A percentile compares a stretch with the other conserved stretches of the same genome.
phyloP scores from a whole-genome alignment of 2,113 vertebrate species.

The Ptyas mucosa region DNA sequence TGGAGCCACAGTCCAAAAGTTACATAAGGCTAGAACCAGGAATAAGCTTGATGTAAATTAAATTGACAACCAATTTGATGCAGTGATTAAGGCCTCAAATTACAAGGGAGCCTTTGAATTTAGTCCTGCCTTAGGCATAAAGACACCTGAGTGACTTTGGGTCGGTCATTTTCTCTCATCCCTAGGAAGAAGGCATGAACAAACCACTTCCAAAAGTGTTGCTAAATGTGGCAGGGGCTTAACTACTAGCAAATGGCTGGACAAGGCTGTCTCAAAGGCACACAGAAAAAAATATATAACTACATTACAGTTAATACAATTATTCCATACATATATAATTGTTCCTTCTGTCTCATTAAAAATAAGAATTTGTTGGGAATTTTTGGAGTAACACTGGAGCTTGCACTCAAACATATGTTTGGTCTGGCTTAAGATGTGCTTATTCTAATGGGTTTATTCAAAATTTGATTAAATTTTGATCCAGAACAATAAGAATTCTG shows the following conservation, averaged over 20 bases:
- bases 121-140: not conserved
- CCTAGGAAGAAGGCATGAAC: not conserved
- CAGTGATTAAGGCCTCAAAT: not conserved
- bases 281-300: not conserved
- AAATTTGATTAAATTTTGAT: not conserved
- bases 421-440: not conserved
- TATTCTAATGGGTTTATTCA: not conserved
- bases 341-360: not conserved
- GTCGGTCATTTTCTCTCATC: not conserved
- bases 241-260: not conserved
- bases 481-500: not conserved
- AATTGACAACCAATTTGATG: not conserved
- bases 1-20: not conserved
- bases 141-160: not conserved
- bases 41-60: not conserved
- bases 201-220: not conserved
- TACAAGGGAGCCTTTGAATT: not conserved
- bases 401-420: not conserved
- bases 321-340: not conserved
- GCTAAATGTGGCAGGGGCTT: not conserved
- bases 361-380: not conserved
- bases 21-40: not conserved
- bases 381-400: not conserved
- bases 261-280: not conserved
- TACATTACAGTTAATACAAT: not conserved